Evolutionary conservation across 2,113 vertebrate species (phyloP), one percentile per base, ranked within the genome.

Genomic region (Psophia crepitans): DNA sequence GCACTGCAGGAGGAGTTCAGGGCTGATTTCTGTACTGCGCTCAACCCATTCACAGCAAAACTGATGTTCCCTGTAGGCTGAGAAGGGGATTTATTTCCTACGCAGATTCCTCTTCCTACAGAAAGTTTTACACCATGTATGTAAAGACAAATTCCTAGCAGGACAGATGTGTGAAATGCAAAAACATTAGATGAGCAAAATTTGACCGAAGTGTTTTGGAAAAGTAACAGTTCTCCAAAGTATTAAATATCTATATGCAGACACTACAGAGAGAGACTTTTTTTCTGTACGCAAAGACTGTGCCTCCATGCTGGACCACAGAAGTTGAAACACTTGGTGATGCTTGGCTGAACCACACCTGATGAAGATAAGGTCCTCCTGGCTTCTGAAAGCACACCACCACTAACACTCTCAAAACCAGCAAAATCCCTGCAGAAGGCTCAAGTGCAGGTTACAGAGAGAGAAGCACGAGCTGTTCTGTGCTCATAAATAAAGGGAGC

Each of bases 251-350:
- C 56, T 20, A 6, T 7, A 12, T 5, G 17, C 12, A 14, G 17
- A 26, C 22, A 39, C 26, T 27, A 2, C 8, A 33, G 43, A 53
- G 54, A 28, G 32, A 73, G 14, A 51, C 20, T 33, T 24, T 8
- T 8, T 5, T n/a, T 18, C n/a, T 22, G 41, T 26, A n/a, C 51
- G 16, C 44, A 23, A 32, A 64, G 37, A 48, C 44, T 1, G 4
- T 11, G 41, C 1, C 1, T 83, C 46, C 44, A 6, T 21, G 14
- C 12, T 19, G 37, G 51, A 46, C 37, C 23, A 1, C 0, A 1
- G 24, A 14, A 17, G 37, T 2, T 33, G n/a, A 23, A 53, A 41
- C 43, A n/a, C 27, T 13, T 3, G 37, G 56, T 17, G 66, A 32
- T 14, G 48, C 11, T 10, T 4, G 48, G 61, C 32, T 84, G 71